Evolutionary conservation across 2,888 invertebrate genomes (phyloP).

Genomic region (Pachliopta kotzebuea): DNA sequence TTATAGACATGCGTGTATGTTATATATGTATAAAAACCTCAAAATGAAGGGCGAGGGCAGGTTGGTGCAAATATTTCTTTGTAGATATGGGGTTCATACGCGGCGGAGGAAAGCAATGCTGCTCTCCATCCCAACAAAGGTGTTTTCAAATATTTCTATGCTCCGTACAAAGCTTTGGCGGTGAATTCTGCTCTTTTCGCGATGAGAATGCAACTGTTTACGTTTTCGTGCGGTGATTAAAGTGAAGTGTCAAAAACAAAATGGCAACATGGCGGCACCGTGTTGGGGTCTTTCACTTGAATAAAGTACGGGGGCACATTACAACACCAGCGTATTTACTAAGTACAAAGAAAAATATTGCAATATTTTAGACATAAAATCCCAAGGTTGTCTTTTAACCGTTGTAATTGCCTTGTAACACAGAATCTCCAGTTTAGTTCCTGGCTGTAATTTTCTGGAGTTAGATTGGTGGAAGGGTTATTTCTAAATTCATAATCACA

Average conservation of each 20-base stretch:
- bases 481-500: no score
- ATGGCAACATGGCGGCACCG: conserved; percentile 53
- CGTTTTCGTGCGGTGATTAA: conserved; percentile 76
- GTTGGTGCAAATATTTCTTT: conserved; percentile 11
- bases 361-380: no score
- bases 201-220: conserved; percentile 71
- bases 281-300: conserved; percentile 46
- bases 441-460: no score
- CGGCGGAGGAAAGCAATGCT: conserved; percentile 37
- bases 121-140: conserved; percentile 40
- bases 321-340: conserved; percentile 52
- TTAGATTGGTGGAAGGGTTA: no score
- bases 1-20: no score
- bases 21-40: background rate
- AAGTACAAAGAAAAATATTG: conserved; percentile 1
- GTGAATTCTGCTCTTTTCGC: conserved; percentile 66
- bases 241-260: conserved; percentile 79
- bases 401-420: no score
- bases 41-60: conserved; percentile 2
- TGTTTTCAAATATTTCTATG: conserved; percentile 48
- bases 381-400: no score
- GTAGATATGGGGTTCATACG: conserved; percentile 28
- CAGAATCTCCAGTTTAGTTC: no score
- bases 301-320: conserved; percentile 48
- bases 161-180: conserved; percentile 36